A percentile compares a stretch with the other conserved stretches of the same genome.
phyloP scores from a whole-genome alignment of 1,140 invertebrate genomes.

The Pissodes strobi region DNA sequence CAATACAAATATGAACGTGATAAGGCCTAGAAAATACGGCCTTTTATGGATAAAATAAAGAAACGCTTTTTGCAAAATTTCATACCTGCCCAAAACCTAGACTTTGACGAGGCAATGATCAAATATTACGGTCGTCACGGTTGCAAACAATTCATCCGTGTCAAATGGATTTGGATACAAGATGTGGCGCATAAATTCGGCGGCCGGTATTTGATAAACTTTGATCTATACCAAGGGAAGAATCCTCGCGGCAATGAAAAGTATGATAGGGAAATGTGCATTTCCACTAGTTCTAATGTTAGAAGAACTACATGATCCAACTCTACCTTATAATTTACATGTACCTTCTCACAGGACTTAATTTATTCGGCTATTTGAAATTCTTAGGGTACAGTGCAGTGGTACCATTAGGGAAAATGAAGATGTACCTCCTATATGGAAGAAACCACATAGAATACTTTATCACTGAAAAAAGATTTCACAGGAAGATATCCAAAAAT shows the following conservation, averaged over 20 bases:
- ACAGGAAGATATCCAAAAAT: too few species aligned
- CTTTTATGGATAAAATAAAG: conserved; percentile 17
- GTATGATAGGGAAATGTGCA: conserved; percentile 38
- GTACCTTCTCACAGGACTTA: conserved; percentile 36
- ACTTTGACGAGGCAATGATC: conserved; percentile 37
- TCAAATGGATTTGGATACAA: conserved; percentile 39
- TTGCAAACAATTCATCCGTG: conserved; percentile 40
- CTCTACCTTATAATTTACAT: conserved; percentile 34
- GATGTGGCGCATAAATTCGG: conserved; percentile 25
- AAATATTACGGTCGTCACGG: conserved; percentile 41
- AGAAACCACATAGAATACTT: too few species aligned
- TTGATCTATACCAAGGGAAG: conserved; percentile 45
- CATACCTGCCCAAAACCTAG: background rate
- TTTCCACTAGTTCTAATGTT: conserved; percentile 39
- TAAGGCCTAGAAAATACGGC: conserved; percentile 29
- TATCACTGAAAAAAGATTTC: too few species aligned
- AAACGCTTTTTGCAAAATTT: conserved; percentile 13
- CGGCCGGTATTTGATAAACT: conserved; percentile 14
- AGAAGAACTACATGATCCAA: conserved; percentile 20
- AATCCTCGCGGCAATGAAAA: conserved; percentile 25
- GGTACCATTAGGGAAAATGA: conserved; percentile 40
- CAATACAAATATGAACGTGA: conserved; percentile 30
- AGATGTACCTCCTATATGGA: too few species aligned
- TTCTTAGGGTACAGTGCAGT: conserved; percentile 27
- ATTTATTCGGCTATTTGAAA: conserved; percentile 30